Conservation (phyloP, 2,888 invertebrate genomes). For the Agrotis segetum region DNA sequence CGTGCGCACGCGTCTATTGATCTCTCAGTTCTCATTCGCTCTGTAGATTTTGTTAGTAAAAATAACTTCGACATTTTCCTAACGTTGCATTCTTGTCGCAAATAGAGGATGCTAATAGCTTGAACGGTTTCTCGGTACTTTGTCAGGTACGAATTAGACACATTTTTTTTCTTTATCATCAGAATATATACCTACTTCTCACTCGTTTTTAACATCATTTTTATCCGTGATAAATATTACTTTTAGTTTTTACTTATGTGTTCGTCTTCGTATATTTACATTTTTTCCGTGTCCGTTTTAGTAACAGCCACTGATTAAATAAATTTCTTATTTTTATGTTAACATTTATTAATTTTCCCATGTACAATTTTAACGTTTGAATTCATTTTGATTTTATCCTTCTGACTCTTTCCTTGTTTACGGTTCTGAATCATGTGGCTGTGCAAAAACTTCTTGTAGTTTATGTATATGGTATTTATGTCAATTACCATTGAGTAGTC, state of each 20-base stretch:
- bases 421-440: slow-evolving; percentile 11
- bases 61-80: slow-evolving; percentile 18
- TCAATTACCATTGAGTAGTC: slow-evolving; percentile 30
- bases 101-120: slow-evolving; percentile 26
- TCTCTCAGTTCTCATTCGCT: slow-evolving; percentile 33
- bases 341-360: background rate
- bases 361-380: background rate
- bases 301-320: background rate
- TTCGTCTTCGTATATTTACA: background rate
- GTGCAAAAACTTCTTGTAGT: slow-evolving; percentile 28
- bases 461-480: slow-evolving; percentile 21
- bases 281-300: background rate
- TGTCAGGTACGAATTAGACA: slow-evolving; percentile 47
- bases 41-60: slow-evolving; percentile 34
- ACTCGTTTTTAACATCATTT: background rate
- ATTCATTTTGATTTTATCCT: slow-evolving; percentile 25
- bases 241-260: slow-evolving; percentile 3
- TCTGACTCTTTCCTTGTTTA: slow-evolving; percentile 41
- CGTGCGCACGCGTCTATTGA: slow-evolving; percentile 66
- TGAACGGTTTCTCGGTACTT: slow-evolving; percentile 17
- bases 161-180: slow-evolving; percentile 11
- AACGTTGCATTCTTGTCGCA: slow-evolving; percentile 5
- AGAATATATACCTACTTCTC: background rate
- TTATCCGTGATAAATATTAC: background rate
- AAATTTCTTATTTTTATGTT: background rate